Evolutionary conservation across 2,888 invertebrate genomes (phyloP), one percentile per base, ranked within the genome.

Genomic region (Chrysolina haemoptera): DNA sequence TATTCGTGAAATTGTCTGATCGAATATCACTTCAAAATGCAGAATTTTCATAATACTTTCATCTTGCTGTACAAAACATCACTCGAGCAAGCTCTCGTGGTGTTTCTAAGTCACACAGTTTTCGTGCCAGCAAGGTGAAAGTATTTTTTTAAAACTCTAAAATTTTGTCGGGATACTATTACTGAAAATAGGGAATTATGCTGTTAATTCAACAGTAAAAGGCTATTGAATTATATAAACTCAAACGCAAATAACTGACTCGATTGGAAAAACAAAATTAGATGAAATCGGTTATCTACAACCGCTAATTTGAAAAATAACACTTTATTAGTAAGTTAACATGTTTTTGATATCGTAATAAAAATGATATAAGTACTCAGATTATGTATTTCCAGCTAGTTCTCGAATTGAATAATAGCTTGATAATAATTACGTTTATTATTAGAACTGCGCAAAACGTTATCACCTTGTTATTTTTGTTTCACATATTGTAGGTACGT

Each of bases 391-490:
- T 35, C 35, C 35, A 35, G 35, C 8, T 35, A 35, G 4, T 2
- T 18, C 12, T 53, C 18, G 20, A 20, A 6, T 53, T 53, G 4
- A 53, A 53, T 53, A 53, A 53, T 53, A 11, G 53, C 18, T 22
- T 12, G 4, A 18, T 3, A 20, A 53, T 53, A 53, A 53, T 53
- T 20, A 20, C 11, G 5, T 20, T 53, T 53, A 18, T 53, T 12
- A 53, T 53, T 53, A 20, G 20, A 53, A 53, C 20, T 53, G 53
- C 53, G 53, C 53, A 53, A 20, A 53, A 53, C 53, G 12, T 53
- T 48, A 48, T 48, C 48, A 48, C 48, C 11, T 35, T 35, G 35
- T 8, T 35, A 35, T 20, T 20, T 18, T 12, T 3, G 20, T 18
- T 53, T 16, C 16, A 16, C 11, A 11, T 53, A 11, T 53, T 53